Base-by-base conservation (phyloP, 2,888 invertebrate species). In the Drosophila tanythrix region DNA sequence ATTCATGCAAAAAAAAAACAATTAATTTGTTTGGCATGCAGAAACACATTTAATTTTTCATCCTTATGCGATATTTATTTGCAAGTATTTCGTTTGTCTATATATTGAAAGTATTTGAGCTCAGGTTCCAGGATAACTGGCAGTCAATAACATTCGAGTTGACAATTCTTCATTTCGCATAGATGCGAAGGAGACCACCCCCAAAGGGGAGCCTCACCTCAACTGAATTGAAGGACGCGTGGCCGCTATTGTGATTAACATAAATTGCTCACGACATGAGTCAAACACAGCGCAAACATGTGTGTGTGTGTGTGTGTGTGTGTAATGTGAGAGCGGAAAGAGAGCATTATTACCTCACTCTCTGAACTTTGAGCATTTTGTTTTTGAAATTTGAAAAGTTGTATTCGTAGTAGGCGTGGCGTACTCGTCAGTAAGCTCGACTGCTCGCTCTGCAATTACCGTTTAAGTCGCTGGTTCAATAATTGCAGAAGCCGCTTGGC, bases 191-290 rank as follows among this genome's bases (percentile, higher is more conserved):
- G 40, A 43, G 40, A 40, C n/a, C 21, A 15, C 40, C 40, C 29
- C 21, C 21, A 3, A 52, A 31, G 6, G 15, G 40, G 15, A 57
- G 40, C 31, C 43, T 15, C 57, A 21, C 31, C 43, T 15, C 57
- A 21, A 43, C 57, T 31, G 15, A 31, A 40, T 57, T 57, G 57
- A 57, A 57, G 57, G 57, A 57, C 57, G 40, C 40, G 50, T 63
- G 33, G 36, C 25, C 51, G 43, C 36, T 53, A 21, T 35, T 36
- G 70, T 79, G 82, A 80, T 80, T 80, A 80, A 80, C 80, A 82
- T 80, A 82, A 80, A 80, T 80, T 79, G 80, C 75, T 67, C 83
- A 57, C 57, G 57, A 57, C 57, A 57, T 25, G 57, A 57, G 31
- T 21, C 29, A 38, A 36, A 31, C 33, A 31, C 40, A 21, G 29